Base-by-base conservation (phyloP, 1,140 invertebrate genomes). In the Anoplolepis gracilipes region DNA sequence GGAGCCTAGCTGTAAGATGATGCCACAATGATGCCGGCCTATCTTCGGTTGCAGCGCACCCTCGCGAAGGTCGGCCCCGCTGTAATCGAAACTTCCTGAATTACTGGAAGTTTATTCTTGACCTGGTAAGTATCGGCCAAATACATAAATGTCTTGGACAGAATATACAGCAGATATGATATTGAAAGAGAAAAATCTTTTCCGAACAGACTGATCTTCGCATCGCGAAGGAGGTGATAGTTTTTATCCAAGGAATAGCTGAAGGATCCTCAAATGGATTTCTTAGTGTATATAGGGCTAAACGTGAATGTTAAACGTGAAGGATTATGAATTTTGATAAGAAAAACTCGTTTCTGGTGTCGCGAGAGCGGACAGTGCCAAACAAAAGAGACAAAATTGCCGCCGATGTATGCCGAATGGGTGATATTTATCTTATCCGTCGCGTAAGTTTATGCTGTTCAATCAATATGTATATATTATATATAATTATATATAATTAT, bases 1-100 rank as follows among this genome's bases (percentile, higher is more conserved):
- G 95, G 96, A 96, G 93, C 93, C 95, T 33, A 94, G 91, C 55
- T 94, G 93, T 85, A 93, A 92, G 42, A 94, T 94, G 81, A 91
- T 92, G 59, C 92, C 94, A 39, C 93, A 94, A 94, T 95, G 94
- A 95, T 95, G 92, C 92, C 94, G 91, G 90, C 92, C 92, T 89
- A 93, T 93, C 89, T 91, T 93, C 91, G 90, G 92, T 90, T 92
- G 92, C 92, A 92, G 91, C 76, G 88, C 82, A 53, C 76, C 90
- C 57, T 85, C 90, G 67, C 86, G 73, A 64, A 88, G 61, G 64
- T 89, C 90, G 42, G 90, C 88, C 57, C 87, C 90, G 85, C 88
- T 91, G 87, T 91, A 91, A 91, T 87, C 81, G 82, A 85, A 53
- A 75, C 82, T 67, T 57, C 70, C 28, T 42, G 64, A 61, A 49